These are phyloP conservation scores for Stratiomys singularior DNA, from an alignment of 2,888 invertebrate species.

Conservation along the genomic window DNA sequence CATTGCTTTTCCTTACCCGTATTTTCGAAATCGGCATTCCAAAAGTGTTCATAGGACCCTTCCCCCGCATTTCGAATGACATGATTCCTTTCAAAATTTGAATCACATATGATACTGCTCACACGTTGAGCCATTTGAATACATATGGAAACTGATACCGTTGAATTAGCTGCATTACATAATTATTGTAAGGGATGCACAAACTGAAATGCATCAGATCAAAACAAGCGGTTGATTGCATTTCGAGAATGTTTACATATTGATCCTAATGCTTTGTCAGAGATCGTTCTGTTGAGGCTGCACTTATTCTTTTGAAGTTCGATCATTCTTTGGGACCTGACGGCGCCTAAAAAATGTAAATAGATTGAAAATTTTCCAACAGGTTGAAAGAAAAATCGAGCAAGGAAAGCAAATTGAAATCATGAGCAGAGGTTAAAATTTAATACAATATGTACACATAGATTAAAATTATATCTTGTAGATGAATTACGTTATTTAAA, in stretches of 20 bases:
- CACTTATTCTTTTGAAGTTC: not conserved
- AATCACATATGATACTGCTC: not conserved
- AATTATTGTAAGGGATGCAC: not conserved
- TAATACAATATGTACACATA: too few relatives aligned
- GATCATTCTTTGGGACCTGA: not conserved
- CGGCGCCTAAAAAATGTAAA: constrained; percentile 6
- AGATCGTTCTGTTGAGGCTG: not conserved
- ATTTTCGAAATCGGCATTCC: too few relatives aligned
- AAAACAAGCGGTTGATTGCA: constrained; percentile 2
- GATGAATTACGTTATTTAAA: too few relatives aligned
- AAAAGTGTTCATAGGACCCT: too few relatives aligned
- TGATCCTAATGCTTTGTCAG: constrained; percentile 12
- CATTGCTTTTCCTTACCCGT: too few relatives aligned
- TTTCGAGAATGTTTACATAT: not conserved
- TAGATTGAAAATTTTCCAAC: not conserved
- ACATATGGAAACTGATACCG: constrained; percentile 36
- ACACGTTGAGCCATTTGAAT: not conserved
- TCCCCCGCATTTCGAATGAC: too few relatives aligned
- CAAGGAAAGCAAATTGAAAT: not conserved
- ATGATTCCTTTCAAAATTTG: too few relatives aligned
- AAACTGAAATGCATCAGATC: constrained; percentile 6
- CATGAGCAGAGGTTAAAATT: too few relatives aligned
- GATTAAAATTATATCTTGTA: too few relatives aligned
- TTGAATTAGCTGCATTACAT: not conserved
- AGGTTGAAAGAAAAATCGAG: not conserved